Conservation (phyloP, 2,113 vertebrate genomes). For the Silurus glanis region DNA sequence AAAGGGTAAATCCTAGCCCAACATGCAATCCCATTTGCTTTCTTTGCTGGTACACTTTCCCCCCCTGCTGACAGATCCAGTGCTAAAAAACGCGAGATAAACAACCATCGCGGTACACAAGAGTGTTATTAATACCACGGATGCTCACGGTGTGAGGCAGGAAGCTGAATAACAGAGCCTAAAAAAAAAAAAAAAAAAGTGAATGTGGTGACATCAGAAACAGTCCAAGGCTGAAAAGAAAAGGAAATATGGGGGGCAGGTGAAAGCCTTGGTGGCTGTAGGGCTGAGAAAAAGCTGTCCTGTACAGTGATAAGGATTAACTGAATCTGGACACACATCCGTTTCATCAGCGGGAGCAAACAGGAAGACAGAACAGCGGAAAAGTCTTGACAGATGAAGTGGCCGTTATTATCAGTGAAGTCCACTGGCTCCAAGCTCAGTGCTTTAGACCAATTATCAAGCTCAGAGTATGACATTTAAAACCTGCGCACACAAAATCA, state of each 20-base stretch:
- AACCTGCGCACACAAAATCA: background rate
- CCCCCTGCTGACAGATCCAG: background rate
- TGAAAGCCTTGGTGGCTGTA: background rate
- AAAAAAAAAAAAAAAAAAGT: background rate
- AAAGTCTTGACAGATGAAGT: slow-evolving; percentile 12
- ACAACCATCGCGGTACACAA: background rate
- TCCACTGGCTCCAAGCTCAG: background rate
- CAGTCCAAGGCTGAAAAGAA: background rate
- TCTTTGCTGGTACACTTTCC: background rate
- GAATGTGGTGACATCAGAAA: slow-evolving; percentile 2
- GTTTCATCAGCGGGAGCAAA: background rate
- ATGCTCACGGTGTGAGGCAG: slow-evolving; percentile 30
- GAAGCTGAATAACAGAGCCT: slow-evolving; percentile 32
- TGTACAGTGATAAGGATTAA: background rate
- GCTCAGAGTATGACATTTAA: background rate
- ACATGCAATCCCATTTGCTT: background rate
- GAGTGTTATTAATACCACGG: slow-evolving; percentile 42
- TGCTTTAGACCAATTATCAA: background rate
- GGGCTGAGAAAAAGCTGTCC: no score
- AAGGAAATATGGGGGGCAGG: background rate
- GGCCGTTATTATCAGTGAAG: background rate
- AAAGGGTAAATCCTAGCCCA: background rate
- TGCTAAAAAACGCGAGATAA: slow-evolving; percentile 19
- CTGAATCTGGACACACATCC: background rate
- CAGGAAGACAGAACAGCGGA: background rate